These are phyloP conservation scores for Baryphthengus martii DNA, from an alignment of 2,113 vertebrate genomes.

Conservation along the genomic window DNA sequence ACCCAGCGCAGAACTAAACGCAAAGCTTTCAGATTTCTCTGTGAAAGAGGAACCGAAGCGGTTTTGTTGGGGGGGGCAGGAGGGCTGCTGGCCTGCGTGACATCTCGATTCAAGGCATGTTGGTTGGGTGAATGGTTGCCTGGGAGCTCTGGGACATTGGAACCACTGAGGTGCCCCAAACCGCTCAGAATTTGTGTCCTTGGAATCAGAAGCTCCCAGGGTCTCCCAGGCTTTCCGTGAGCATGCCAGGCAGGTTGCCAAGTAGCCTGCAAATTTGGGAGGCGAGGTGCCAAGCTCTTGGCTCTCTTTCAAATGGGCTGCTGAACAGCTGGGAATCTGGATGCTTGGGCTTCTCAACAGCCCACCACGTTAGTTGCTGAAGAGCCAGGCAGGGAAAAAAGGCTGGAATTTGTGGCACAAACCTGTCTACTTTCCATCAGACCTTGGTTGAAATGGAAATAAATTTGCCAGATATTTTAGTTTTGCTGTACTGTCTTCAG, in stretches of 20 bases:
- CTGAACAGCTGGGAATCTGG: constrained; percentile 64
- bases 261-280: constrained; percentile 60
- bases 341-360: constrained; percentile 48
- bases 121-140: constrained; percentile 47
- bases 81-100: not conserved
- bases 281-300: constrained; percentile 50
- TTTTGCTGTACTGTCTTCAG: not conserved
- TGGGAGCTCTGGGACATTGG: not conserved
- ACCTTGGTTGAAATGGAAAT: not conserved
- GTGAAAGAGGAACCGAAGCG: not conserved
- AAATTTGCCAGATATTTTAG: not conserved
- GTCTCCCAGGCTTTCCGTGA: constrained; percentile 60
- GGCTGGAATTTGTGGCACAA: not conserved
- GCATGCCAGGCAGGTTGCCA: constrained; percentile 24
- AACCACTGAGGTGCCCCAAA: not conserved
- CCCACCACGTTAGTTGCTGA: constrained; percentile 3
- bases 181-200: constrained; percentile 32
- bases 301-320: constrained; percentile 55
- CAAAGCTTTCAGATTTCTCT: not conserved
- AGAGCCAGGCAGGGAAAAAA: not conserved
- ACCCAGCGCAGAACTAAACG: not conserved
- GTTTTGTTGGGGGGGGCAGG: not conserved
- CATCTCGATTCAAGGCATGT: not conserved
- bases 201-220: constrained; percentile 51
- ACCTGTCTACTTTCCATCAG: not conserved